Evolutionary conservation across 2,888 invertebrate species (phyloP).

Genomic region (Microdon myrmicae): DNA sequence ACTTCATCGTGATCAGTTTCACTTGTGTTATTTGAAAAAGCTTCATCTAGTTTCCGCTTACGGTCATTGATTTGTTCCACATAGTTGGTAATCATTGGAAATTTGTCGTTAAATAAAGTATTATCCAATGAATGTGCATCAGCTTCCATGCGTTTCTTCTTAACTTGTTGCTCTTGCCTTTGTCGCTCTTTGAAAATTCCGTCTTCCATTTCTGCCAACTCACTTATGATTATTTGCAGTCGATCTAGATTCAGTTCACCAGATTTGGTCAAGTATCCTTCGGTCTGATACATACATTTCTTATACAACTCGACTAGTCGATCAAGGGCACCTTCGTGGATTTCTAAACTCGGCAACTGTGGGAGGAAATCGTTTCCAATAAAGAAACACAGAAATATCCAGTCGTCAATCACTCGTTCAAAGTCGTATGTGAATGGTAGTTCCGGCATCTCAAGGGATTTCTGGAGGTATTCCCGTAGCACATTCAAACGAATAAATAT

Average conservation of each 20-base stretch:
- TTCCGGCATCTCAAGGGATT: conserved; percentile 89
- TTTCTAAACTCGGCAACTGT: conserved; percentile 97
- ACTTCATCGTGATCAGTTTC: conserved; percentile 89
- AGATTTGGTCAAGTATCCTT: conserved; percentile 93
- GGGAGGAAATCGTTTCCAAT: conserved; percentile 99
- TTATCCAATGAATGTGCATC: conserved; percentile 77
- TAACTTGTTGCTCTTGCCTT: conserved; percentile 84
- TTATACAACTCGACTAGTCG: conserved; percentile 93
- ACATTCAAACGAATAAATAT: conserved; percentile 95
- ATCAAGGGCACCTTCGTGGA: conserved; percentile 96
- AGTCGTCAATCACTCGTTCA: conserved; percentile 95
- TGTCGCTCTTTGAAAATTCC: conserved; percentile 95
- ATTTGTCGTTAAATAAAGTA: conserved; percentile 72
- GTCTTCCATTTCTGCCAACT: conserved; percentile 94
- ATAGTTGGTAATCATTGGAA: conserved; percentile 73
- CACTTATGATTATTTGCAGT: conserved; percentile 94
- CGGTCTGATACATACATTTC: conserved; percentile 92
- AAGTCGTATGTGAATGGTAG: conserved; percentile 94
- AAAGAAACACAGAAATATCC: conserved; percentile 99
- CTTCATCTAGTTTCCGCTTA: conserved; percentile 64
- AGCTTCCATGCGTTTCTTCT: conserved; percentile 73
- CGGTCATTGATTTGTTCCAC: conserved; percentile 75
- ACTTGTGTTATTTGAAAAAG: conserved; percentile 69
- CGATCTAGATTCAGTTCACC: conserved; percentile 93
- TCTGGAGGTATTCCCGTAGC: conserved; percentile 91